Evolutionary conservation across 1,140 invertebrate species (phyloP), one percentile per base, ranked within the genome.

Genomic region (Euura saliciscinereae): DNA sequence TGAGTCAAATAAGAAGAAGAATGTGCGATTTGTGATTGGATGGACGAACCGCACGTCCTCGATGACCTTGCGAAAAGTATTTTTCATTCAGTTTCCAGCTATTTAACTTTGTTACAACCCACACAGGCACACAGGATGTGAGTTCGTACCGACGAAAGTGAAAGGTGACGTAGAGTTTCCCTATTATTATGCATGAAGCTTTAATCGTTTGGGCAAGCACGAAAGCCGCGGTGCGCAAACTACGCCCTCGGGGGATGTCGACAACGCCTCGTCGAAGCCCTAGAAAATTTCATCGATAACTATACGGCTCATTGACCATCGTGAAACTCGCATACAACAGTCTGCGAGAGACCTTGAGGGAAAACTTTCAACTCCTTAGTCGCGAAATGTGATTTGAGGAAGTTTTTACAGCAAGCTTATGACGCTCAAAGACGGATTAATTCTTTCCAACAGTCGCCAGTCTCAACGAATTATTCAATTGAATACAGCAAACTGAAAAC

Each of bases 141-240:
- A 2, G n/a, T 51, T 8, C 46, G n/a, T 51, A n/a, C 11, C 7
- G 7, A n/a, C 11, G 46, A 51, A 51, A 59, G 51, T 59, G 13
- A 59, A 5, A 59, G 51, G 3, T 59, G 51, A 3, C 6, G 51
- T 59, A n/a, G 51, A 3, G 3, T 59, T 6, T 8, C 3, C 51
- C 28, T 28, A 59, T 59, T 11, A 59, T 59, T 59, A 59, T 59
- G 51, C 51, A 59, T 59, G 51, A 59, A 59, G 51, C 51, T 59
- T 59, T 59, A 59, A 59, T 59, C 6, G 51, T 6, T 59, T n/a
- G 51, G 8, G 13, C 51, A 59, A 59, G 51, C 51, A 59, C 51
- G 8, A 59, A n/a, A 59, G 51, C 13, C 13, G 51, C 51, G 13
- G 10, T 3, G 51, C 51, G 51, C 51, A 59, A 4, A 59, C 8